A percentile compares a stretch with the other conserved stretches of the same genome.
Conservation (phyloP, 2,797 vertebrate species). For the Malacoctenus gilli region DNA sequence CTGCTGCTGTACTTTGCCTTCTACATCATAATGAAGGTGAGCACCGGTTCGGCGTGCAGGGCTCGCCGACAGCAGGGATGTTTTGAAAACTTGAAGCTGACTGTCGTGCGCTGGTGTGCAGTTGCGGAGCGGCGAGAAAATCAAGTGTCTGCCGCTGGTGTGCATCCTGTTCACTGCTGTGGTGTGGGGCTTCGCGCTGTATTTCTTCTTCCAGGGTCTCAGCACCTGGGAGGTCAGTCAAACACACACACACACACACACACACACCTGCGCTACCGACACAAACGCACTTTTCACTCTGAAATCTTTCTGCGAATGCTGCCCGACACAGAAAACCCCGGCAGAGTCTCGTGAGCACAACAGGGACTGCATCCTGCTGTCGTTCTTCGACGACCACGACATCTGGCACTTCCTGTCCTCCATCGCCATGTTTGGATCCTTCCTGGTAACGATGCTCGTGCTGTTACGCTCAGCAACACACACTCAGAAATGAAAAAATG, state of each 20-base stretch:
- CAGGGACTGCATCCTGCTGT: conserved; percentile 92
- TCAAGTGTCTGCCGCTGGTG: conserved; percentile 89
- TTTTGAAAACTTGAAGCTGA: too few relatives aligned
- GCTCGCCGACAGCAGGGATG: too few relatives aligned
- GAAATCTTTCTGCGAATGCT: neutral
- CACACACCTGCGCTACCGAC: too few relatives aligned
- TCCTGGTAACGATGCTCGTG: conserved; percentile 89
- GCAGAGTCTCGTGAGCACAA: conserved; percentile 97
- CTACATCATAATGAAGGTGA: conserved; percentile 99
- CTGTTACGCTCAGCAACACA: too few relatives aligned
- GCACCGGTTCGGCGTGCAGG: conserved; percentile 12
- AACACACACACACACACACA: neutral
- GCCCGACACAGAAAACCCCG: conserved; percentile 88
- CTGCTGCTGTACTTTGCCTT: conserved; percentile 98
- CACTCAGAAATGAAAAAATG: too few relatives aligned
- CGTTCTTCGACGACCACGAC: conserved; percentile 96
- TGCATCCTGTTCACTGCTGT: conserved; percentile 92
- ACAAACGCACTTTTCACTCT: neutral
- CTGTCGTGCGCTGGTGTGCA: conserved; percentile 61
- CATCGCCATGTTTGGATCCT: conserved; percentile 99
- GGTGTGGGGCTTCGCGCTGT: conserved; percentile 95
- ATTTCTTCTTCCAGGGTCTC: conserved; percentile 98
- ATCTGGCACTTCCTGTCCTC: conserved; percentile 99
- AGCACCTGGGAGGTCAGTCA: conserved; percentile 96
- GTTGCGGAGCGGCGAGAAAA: conserved; percentile 93